These are phyloP conservation scores for Holotrichia oblita DNA, from an alignment of 1,140 invertebrate species.

Conservation along the genomic window DNA sequence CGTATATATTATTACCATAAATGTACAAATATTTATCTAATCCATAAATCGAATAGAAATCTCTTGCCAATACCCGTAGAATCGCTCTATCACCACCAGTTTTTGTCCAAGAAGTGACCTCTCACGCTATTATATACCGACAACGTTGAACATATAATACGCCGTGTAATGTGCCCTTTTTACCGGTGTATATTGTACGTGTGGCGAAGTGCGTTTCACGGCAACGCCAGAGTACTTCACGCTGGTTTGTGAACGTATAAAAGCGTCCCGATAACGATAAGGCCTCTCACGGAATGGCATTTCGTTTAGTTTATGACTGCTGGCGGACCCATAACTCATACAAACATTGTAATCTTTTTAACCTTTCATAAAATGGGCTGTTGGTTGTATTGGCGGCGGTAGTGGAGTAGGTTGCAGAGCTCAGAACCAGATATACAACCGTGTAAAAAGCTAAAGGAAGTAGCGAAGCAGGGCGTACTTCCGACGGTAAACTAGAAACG, in stretches of 20 bases:
- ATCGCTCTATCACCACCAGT: background rate
- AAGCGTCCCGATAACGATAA: slow-evolving; percentile 40
- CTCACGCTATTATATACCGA: background rate
- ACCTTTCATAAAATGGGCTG: slow-evolving; percentile 39
- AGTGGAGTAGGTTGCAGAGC: slow-evolving; percentile 31
- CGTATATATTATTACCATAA: too few species aligned
- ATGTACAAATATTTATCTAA: background rate
- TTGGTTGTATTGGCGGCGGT: slow-evolving; percentile 6
- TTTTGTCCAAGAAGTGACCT: background rate
- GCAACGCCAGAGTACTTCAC: slow-evolving; percentile 23
- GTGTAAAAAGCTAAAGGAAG: slow-evolving; percentile 39
- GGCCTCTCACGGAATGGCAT: slow-evolving; percentile 47
- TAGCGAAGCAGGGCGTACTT: slow-evolving; percentile 28
- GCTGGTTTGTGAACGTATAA: slow-evolving; percentile 26
- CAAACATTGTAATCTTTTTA: slow-evolving; percentile 49
- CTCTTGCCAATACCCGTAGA: background rate
- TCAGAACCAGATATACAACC: slow-evolving; percentile 32
- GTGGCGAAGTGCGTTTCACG: background rate
- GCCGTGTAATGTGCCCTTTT: background rate
- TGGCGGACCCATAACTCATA: slow-evolving; percentile 52
- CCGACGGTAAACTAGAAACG: slow-evolving; percentile 14
- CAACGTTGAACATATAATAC: slow-evolving; percentile 7
- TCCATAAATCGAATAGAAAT: background rate
- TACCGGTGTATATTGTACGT: slow-evolving; percentile 11
- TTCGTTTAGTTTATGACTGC: slow-evolving; percentile 52